Evolutionary conservation across 2,888 invertebrate genomes (phyloP).

Genomic region (Pollenia angustigena): DNA sequence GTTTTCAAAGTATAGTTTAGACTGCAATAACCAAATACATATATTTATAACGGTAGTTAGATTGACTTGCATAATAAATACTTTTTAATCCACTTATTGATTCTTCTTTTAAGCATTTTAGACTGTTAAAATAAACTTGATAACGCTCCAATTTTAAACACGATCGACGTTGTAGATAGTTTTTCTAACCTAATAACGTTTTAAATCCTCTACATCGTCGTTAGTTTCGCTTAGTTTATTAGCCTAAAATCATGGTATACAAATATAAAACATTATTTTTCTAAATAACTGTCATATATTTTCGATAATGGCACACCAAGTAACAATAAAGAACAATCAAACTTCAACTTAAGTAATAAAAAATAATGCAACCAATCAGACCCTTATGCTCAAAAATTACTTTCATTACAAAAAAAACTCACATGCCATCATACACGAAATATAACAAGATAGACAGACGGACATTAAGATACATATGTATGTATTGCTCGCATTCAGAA

Average conservation of each 20-base stretch:
- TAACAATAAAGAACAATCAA: constrained; percentile 52
- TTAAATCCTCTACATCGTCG: too few relatives aligned
- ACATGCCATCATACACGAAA: constrained; percentile 34
- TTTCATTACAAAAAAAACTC: constrained; percentile 16
- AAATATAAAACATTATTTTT: constrained; percentile 38
- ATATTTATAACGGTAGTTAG: too few relatives aligned
- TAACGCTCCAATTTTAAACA: too few relatives aligned
- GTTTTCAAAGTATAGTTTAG: too few relatives aligned
- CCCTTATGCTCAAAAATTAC: neutral
- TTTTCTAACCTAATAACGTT: too few relatives aligned
- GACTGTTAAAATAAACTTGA: too few relatives aligned
- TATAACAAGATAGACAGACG: constrained; percentile 33
- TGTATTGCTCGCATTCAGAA: neutral
- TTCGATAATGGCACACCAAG: constrained; percentile 52
- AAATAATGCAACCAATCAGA: constrained; percentile 74
- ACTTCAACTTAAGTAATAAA: constrained; percentile 35
- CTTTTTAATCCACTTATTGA: too few relatives aligned
- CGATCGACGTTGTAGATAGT: too few relatives aligned
- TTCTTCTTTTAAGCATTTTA: too few relatives aligned
- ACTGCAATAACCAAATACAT: too few relatives aligned
- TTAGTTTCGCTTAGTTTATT: neutral
- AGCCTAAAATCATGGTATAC: constrained; percentile 23
- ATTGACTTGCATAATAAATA: too few relatives aligned
- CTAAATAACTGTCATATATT: constrained; percentile 45
- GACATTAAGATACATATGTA: constrained; percentile 22